Conservation (phyloP, 2,888 invertebrate genomes). For the Eristalinus sepulchralis region DNA sequence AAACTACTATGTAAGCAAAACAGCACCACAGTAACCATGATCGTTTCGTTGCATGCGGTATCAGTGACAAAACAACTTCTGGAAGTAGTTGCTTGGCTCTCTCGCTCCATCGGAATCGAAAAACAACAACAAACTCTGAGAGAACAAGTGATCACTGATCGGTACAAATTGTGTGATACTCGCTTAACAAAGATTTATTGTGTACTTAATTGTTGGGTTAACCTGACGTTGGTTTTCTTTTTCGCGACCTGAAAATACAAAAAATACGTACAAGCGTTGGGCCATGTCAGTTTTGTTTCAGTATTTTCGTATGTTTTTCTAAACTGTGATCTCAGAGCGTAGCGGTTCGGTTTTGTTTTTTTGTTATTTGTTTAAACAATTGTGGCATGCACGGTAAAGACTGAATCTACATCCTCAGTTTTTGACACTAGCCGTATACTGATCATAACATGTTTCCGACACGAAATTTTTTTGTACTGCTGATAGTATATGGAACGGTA, state of each 20-base stretch:
- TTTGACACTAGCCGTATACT: slow-evolving; percentile 24
- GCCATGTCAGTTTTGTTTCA: neutral
- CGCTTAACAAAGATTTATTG: slow-evolving; percentile 8
- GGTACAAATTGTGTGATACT: slow-evolving; percentile 35
- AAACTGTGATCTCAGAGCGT: neutral
- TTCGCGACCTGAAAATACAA: neutral
- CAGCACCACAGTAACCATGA: slow-evolving; percentile 4
- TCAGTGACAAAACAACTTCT: neutral
- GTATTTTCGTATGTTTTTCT: neutral
- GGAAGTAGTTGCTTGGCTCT: slow-evolving; percentile 2
- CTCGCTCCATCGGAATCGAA: slow-evolving; percentile 7
- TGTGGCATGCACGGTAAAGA: slow-evolving; percentile 20
- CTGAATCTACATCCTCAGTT: neutral
- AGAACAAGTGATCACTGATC: slow-evolving; percentile 35
- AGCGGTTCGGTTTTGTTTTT: neutral
- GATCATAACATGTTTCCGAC: slow-evolving; percentile 41
- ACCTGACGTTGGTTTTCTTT: slow-evolving; percentile 21
- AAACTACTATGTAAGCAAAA: neutral
- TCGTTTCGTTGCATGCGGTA: slow-evolving; percentile 2
- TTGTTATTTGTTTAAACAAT: neutral
- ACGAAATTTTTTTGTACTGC: slow-evolving; percentile 37
- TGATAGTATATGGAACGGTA: slow-evolving; percentile 54
- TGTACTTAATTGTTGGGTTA: neutral
- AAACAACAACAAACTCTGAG: neutral
- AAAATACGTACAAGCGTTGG: neutral